Evolutionary conservation across 2,797 vertebrate species (phyloP).

Genomic region (Sus cebifrons): DNA sequence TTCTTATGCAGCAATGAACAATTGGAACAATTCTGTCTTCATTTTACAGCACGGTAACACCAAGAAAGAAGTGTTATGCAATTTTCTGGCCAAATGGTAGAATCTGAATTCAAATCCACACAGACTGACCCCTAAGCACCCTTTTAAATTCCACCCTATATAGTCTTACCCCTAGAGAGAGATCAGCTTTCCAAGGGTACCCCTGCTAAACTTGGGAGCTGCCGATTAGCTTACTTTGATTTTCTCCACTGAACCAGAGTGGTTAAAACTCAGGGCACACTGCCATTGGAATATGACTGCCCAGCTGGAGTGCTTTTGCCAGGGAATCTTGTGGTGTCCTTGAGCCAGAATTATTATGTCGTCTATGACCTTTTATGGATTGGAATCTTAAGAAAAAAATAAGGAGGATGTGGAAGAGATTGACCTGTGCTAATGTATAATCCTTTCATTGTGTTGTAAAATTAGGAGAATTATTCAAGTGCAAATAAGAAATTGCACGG

Average conservation of each 20-base stretch:
- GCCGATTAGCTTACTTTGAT: neutral
- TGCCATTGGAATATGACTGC: neutral
- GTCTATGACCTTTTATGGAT: conserved; percentile 74
- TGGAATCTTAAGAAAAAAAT: conserved; percentile 81
- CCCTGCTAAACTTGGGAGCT: neutral
- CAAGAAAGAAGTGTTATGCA: neutral
- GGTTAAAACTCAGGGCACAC: conserved; percentile 62
- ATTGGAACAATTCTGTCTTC: neutral
- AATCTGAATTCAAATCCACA: neutral
- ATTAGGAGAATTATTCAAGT: conserved; percentile 83
- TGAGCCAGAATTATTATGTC: conserved; percentile 67
- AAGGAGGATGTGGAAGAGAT: conserved; percentile 63
- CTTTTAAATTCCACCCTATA: neutral
- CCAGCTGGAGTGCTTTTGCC: neutral
- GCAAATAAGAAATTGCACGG: conserved; percentile 73
- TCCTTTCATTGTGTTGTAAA: conserved; percentile 83
- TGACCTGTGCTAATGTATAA: conserved; percentile 82
- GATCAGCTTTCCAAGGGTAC: neutral
- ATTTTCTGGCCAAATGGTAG: neutral
- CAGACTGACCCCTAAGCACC: neutral
- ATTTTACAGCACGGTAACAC: neutral
- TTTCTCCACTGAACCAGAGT: conserved; percentile 51
- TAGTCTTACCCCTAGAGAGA: neutral
- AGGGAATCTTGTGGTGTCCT: conserved; percentile 71
- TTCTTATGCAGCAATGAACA: neutral